A percentile compares a stretch with the other conserved stretches of the same genome.
phyloP scores from a whole-genome alignment of 2,113 vertebrate genomes.

The Proteles cristata region DNA sequence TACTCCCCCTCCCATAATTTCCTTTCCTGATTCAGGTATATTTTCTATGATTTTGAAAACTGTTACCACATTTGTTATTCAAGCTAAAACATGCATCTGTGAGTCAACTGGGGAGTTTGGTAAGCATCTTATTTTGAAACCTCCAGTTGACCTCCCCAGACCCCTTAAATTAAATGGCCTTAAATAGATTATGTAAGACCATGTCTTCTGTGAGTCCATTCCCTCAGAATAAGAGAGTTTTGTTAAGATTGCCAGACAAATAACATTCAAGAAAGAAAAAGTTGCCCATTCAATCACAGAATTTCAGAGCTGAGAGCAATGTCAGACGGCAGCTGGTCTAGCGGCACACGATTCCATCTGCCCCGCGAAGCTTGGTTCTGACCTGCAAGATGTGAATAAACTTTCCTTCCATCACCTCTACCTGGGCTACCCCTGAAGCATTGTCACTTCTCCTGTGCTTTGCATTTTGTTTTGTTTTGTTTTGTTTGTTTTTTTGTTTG shows the following conservation, averaged over 20 bases:
- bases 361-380: background rate
- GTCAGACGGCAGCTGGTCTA: background rate
- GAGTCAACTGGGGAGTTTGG: conserved; percentile 1
- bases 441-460: background rate
- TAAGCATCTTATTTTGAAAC: conserved; percentile 66
- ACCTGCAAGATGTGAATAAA: background rate
- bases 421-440: background rate
- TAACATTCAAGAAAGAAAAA: background rate
- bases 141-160: background rate
- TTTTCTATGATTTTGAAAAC: conserved; percentile 49
- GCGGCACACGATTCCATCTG: background rate
- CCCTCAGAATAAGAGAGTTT: background rate
- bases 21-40: conserved; percentile 39
- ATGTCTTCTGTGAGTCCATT: background rate
- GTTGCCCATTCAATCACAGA: background rate
- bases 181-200: conserved; percentile 48
- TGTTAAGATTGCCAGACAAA: background rate
- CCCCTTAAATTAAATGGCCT: conserved; percentile 32
- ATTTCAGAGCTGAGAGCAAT: background rate
- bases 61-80: conserved; percentile 51
- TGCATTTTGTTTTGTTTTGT: too few relatives aligned
- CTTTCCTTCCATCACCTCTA: background rate
- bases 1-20: background rate
- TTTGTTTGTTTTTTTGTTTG: too few relatives aligned
- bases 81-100: conserved; percentile 43